Percentiles rank a stretch among this genome's conserved stretches.
Conservation (phyloP, 2,797 vertebrate species). For the Morus bassanus region DNA sequence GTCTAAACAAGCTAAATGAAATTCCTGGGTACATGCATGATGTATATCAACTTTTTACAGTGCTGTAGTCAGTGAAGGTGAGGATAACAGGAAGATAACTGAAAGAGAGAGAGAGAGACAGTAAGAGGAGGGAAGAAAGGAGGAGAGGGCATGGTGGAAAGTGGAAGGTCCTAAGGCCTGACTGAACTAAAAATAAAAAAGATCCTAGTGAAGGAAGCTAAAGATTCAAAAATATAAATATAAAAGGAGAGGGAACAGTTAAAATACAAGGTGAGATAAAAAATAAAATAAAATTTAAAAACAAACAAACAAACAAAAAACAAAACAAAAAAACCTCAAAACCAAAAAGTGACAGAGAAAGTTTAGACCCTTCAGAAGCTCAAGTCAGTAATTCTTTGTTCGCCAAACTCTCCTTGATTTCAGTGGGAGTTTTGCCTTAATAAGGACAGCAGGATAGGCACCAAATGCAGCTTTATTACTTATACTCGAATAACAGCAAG, state of each 20-base stretch:
- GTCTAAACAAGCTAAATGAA: background rate
- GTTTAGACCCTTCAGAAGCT: background rate
- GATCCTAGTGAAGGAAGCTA: background rate
- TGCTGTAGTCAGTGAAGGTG: background rate
- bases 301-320: background rate
- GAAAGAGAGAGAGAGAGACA: background rate
- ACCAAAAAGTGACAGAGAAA: background rate
- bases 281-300: background rate
- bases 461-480: conserved; percentile 19
- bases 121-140: background rate
- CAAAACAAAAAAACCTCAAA: background rate
- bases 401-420: background rate
- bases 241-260: background rate
- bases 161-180: background rate
- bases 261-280: background rate
- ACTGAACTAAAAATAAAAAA: background rate
- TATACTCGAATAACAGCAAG: background rate
- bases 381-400: background rate
- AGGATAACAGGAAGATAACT: background rate
- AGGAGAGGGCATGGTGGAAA: background rate
- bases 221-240: background rate
- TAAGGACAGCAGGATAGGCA: background rate
- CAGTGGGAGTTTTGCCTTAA: conserved; percentile 40
- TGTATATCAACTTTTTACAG: background rate
- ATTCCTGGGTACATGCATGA: background rate